Percentiles rank a stretch among this genome's conserved stretches.
These are phyloP conservation scores for Microchrysa polita DNA, from an alignment of 2,888 invertebrate genomes.

Conservation along the genomic window DNA sequence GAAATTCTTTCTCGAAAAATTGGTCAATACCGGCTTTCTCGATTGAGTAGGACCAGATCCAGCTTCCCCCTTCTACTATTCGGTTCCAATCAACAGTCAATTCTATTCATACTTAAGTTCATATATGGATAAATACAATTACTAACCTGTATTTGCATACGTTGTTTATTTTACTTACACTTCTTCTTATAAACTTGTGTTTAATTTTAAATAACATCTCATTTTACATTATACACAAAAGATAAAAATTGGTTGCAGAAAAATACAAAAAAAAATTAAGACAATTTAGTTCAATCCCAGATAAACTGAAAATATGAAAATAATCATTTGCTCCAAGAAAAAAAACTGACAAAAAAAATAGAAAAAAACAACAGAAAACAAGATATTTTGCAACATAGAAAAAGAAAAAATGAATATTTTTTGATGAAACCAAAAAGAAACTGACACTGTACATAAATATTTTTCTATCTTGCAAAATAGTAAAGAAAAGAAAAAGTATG, in stretches of 20 bases:
- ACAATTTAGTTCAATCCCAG: neutral
- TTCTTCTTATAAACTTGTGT: neutral
- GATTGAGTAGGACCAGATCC: constrained; percentile 85
- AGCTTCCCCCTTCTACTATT: constrained; percentile 77
- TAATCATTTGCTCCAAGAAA: neutral
- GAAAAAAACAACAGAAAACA: neutral
- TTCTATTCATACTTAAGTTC: constrained; percentile 74
- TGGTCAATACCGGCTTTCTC: constrained; percentile 94
- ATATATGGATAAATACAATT: constrained; percentile 68
- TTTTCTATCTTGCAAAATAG: constrained; percentile 15
- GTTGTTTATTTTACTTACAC: neutral
- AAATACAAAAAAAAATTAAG: constrained; percentile 46
- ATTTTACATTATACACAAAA: constrained; percentile 7
- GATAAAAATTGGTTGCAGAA: constrained; percentile 46
- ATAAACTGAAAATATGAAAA: neutral
- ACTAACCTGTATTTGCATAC: constrained; percentile 52
- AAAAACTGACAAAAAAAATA: constrained; percentile 12
- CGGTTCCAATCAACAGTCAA: constrained; percentile 75
- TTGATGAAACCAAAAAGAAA: constrained; percentile 5
- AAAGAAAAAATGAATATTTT: constrained; percentile 29
- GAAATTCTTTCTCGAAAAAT: constrained; percentile 94
- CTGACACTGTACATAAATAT: constrained; percentile 23
- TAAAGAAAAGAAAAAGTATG: constrained; percentile 12
- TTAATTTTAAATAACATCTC: too few species aligned
- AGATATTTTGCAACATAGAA: constrained; percentile 30